These are phyloP conservation scores for Empidonax traillii DNA, from an alignment of 2,113 vertebrate genomes.

Conservation along the genomic window DNA sequence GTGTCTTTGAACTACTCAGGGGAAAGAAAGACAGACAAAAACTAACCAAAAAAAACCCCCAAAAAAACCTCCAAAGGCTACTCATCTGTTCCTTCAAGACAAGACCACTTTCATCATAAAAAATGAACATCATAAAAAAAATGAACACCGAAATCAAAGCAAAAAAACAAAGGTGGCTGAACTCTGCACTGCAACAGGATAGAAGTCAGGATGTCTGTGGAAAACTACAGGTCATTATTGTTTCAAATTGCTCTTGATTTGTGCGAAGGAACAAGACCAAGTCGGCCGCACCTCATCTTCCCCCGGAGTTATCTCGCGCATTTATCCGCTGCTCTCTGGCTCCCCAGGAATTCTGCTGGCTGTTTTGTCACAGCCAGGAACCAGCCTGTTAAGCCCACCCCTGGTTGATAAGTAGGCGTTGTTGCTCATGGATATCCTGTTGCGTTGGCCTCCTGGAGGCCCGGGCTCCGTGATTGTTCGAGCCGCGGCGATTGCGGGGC, in stretches of 20 bases:
- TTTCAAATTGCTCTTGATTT: slow-evolving; percentile 67
- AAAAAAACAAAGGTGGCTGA: slow-evolving; percentile 68
- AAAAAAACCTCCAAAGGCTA: neutral
- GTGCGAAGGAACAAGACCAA: slow-evolving; percentile 10
- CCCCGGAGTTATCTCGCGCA: slow-evolving; percentile 41
- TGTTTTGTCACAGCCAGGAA: slow-evolving; percentile 65
- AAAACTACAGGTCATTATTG: slow-evolving; percentile 68
- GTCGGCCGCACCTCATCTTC: neutral
- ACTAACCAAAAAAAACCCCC: neutral
- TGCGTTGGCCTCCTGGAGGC: slow-evolving; percentile 64
- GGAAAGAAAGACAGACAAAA: neutral
- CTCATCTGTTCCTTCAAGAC: slow-evolving; percentile 72
- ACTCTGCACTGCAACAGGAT: slow-evolving; percentile 48
- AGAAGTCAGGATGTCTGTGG: slow-evolving; percentile 51
- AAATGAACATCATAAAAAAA: slow-evolving; percentile 73
- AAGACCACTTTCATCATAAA: slow-evolving; percentile 70
- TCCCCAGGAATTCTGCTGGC: slow-evolving; percentile 69
- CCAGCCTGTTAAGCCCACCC: slow-evolving; percentile 59
- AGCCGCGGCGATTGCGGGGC: slow-evolving; percentile 70
- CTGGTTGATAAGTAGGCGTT: slow-evolving; percentile 72
- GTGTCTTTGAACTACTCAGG: slow-evolving; percentile 72
- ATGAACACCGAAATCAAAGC: slow-evolving; percentile 72
- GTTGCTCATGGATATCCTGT: slow-evolving; percentile 77
- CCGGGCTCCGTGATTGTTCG: slow-evolving; percentile 78
- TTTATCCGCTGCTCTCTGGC: slow-evolving; percentile 33